phyloP scores from a whole-genome alignment of 2,113 vertebrate genomes.

The Anoura caudifer region DNA sequence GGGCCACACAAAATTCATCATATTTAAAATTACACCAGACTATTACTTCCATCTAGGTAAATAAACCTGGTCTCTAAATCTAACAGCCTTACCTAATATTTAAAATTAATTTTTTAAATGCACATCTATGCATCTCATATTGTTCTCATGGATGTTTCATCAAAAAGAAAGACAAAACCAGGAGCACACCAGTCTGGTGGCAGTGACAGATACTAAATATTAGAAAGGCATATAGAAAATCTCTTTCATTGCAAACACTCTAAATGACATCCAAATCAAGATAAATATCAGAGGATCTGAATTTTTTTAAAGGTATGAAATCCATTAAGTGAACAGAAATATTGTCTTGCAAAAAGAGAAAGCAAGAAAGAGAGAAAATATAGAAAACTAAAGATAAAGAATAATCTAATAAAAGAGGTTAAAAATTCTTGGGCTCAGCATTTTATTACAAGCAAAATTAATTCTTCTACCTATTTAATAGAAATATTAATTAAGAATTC shows the following conservation, averaged over 20 bases:
- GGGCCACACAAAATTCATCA: conserved; percentile 51
- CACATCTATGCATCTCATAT: conserved; percentile 56
- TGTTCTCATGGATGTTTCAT: conserved; percentile 59
- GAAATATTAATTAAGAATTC: conserved; percentile 38
- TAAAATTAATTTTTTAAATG: conserved; percentile 63
- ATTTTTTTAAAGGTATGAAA: conserved; percentile 67
- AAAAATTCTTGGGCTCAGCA: conserved; percentile 42
- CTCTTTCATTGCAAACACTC: conserved; percentile 67
- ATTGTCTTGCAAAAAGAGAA: conserved; percentile 40
- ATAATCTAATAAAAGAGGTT: conserved; percentile 50
- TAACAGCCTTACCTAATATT: conserved; percentile 51
- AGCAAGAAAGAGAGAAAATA: conserved; percentile 18
- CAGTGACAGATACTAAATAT: conserved; percentile 68
- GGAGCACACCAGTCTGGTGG: conserved; percentile 27
- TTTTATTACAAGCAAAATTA: conserved; percentile 49
- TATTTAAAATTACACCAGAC: conserved; percentile 45
- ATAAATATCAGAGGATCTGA: conserved; percentile 73
- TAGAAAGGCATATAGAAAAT: conserved; percentile 70
- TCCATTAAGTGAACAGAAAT: conserved; percentile 64
- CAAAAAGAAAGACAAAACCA: conserved; percentile 59
- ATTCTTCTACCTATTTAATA: conserved; percentile 34
- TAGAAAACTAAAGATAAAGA: conserved; percentile 25
- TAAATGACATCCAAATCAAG: conserved; percentile 75
- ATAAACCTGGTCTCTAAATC: conserved; percentile 53
- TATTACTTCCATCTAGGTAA: conserved; percentile 52